Base-by-base conservation (phyloP, 2,888 invertebrate genomes). In the Buathra laborator region DNA sequence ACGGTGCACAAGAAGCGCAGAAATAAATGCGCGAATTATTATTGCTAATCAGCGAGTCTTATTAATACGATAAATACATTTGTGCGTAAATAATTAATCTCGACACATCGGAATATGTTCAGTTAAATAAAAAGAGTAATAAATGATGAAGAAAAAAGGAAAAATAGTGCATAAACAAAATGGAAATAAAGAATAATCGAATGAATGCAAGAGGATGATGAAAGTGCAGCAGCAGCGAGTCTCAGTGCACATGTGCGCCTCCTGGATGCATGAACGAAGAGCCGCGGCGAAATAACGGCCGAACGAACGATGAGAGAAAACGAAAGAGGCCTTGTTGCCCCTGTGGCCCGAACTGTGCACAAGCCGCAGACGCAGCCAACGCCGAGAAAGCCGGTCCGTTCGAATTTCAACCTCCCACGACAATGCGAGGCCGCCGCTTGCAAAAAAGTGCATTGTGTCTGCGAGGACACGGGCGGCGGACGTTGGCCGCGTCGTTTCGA, bases 331-430 rank as follows among this genome's bases (percentile, higher is more conserved):
- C 72, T 66, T 71, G 48, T 12, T 6, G 14, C 62, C 29, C 62
- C 32, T 10, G 6, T 19, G 56, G 19, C 56, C 19, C 19, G 14
- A 12, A 32, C 29, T 14, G 62, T 72, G 81, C 72, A 70, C 72
- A 70, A 46, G 48, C 75, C 59, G 37, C 37, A 77, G 81, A 68
- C 85, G 56, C 67, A 48, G 81, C 76, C 64, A 46, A 46, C 68
- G 59, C 76, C 62, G 72, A 75, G 75, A 85, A 64, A 67, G 59
- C 74, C 70, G 72, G 77, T 88, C 87, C 88, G 89, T 90, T 91
- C 88, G 89, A 92, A 92, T 92, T 92, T 92, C 90, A 92, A 91
- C 90, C 92, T 93, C 92, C 91, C 92, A 92, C 92, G 92, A 93
- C 91, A 92, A 93, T 93, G 92, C 90, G 87, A 85, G 78, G n/a